Percentiles rank a stretch among this genome's conserved stretches.
Conservation (phyloP, 2,888 invertebrate species). For the Stratiomys singularior region DNA sequence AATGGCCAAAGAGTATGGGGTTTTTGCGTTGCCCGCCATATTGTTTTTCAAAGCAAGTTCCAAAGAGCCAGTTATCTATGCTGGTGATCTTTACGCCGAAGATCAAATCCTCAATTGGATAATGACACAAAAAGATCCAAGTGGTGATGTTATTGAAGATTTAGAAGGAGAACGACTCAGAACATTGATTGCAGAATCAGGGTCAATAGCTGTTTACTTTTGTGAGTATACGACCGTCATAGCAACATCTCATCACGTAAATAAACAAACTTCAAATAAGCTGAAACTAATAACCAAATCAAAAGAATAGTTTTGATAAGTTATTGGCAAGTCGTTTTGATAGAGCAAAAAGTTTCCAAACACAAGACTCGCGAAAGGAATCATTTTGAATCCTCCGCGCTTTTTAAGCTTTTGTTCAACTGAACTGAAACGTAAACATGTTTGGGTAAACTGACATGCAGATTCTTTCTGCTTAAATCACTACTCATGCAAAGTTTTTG, state of each 20-base stretch:
- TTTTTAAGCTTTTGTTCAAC: no score
- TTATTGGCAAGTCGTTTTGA: no score
- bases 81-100: slow-evolving; percentile 88
- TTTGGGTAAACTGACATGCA: no score
- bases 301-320: no score
- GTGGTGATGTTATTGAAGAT: slow-evolving; percentile 90
- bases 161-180: slow-evolving; percentile 82
- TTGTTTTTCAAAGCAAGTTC: slow-evolving; percentile 89
- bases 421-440: no score
- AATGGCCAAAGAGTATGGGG: slow-evolving; percentile 87
- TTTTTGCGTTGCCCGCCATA: slow-evolving; percentile 90
- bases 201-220: slow-evolving; percentile 89
- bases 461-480: no score
- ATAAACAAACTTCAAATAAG: background rate
- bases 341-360: no score
- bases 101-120: slow-evolving; percentile 91
- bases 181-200: slow-evolving; percentile 80
- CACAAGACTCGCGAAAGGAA: no score
- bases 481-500: no score
- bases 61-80: slow-evolving; percentile 91
- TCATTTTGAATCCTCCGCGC: no score
- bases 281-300: no score
- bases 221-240: slow-evolving; percentile 74
- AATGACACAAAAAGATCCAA: slow-evolving; percentile 90
- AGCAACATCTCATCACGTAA: background rate